A percentile compares a stretch with the other conserved stretches of the same genome.
Conservation (phyloP, 1,140 invertebrate genomes). For the Gryon sp. region DNA sequence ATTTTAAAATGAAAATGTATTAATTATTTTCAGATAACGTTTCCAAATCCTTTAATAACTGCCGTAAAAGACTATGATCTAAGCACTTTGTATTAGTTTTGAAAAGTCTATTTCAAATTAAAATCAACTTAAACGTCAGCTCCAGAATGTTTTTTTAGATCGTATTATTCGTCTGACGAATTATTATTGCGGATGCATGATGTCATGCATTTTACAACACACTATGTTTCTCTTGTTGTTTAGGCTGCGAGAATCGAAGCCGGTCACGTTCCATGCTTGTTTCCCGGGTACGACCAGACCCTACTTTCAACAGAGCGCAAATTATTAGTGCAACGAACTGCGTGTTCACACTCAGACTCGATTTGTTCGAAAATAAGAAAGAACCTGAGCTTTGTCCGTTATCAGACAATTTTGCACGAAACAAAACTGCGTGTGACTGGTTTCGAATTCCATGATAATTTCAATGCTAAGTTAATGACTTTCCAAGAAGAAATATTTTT, state of each 20-base stretch:
- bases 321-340: conserved; percentile 70
- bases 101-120: too few species aligned
- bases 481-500: too few species aligned
- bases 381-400: conserved; percentile 14
- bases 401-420: conserved; percentile 17
- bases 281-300: conserved; percentile 57
- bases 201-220: conserved; percentile 66
- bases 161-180: conserved; percentile 21
- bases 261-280: conserved; percentile 68
- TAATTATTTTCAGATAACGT: too few species aligned
- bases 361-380: conserved; percentile 42
- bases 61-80: too few species aligned
- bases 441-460: conserved; percentile 17
- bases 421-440: conserved; percentile 4
- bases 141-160: neutral
- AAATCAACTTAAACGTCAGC: too few species aligned
- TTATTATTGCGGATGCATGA: conserved; percentile 57
- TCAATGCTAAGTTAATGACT: conserved; percentile 8
- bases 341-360: conserved; percentile 51
- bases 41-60: too few species aligned
- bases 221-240: conserved; percentile 59
- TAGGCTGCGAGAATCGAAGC: conserved; percentile 66
- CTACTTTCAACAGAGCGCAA: conserved; percentile 66
- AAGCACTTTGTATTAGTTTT: too few species aligned
- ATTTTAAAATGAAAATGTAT: too few species aligned